These are phyloP conservation scores for Rhea pennata DNA, from an alignment of 2,113 vertebrate species.

Conservation along the genomic window DNA sequence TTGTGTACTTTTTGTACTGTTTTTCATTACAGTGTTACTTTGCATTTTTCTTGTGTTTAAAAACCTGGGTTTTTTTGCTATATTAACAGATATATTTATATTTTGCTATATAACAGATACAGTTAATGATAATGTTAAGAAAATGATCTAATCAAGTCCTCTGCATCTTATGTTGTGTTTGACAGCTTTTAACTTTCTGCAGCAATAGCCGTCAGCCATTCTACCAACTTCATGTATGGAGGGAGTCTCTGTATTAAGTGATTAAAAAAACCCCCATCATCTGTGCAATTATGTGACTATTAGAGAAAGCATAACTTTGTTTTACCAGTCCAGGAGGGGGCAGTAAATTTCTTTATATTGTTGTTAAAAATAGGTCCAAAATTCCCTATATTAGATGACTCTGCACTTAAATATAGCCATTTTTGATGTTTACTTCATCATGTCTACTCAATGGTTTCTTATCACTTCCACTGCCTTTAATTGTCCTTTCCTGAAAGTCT, in stretches of 20 bases:
- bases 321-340: constrained; percentile 73
- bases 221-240: rapidly evolving
- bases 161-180: not conserved
- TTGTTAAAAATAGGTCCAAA: not conserved
- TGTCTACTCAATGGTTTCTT: not conserved
- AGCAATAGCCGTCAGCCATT: not conserved
- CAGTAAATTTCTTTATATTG: constrained; percentile 74
- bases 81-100: not conserved
- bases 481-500: not conserved
- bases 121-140: not conserved
- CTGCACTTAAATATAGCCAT: not conserved
- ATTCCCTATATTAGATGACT: not conserved
- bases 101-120: not conserved
- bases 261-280: not conserved
- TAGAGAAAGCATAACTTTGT: constrained; percentile 2
- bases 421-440: not conserved
- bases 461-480: not conserved
- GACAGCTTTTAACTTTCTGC: not conserved
- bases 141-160: not conserved
- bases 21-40: not conserved
- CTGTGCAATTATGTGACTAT: not conserved
- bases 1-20: not conserved
- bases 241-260: not conserved
- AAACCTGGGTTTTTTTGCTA: too few species aligned
- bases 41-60: not conserved